Percentiles rank a stretch among this genome's conserved stretches.
phyloP scores from a whole-genome alignment of 2,797 vertebrate genomes.

The Odontamblyopus rebecca region DNA sequence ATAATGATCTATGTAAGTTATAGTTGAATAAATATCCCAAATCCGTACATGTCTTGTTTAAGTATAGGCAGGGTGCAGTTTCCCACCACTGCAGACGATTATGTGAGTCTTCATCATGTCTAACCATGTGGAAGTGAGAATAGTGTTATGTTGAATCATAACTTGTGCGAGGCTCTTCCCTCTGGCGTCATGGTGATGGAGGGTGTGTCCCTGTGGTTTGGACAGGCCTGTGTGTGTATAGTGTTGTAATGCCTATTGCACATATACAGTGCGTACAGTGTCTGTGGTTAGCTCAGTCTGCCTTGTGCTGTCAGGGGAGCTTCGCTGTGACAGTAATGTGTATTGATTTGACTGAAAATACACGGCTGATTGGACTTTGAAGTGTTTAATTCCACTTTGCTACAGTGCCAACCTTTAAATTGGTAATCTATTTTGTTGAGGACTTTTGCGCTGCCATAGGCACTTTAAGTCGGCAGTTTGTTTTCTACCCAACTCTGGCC shows the following conservation, averaged over 20 bases:
- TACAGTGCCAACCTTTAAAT: conserved; percentile 65
- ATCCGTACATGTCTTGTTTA: background rate
- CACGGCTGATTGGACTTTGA: conserved; percentile 67
- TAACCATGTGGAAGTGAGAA: conserved; percentile 5
- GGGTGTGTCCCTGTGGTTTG: conserved; percentile 20
- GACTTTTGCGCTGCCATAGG: conserved; percentile 48
- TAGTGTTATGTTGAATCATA: conserved; percentile 7
- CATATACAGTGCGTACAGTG: conserved; percentile 13
- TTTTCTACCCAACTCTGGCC: background rate
- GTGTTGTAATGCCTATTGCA: conserved; percentile 17
- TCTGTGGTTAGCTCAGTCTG: conserved; percentile 32
- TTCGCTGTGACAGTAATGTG: conserved; percentile 64
- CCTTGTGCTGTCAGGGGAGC: conserved; percentile 36
- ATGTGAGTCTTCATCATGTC: background rate
- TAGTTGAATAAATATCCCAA: no score
- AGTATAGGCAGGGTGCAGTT: background rate
- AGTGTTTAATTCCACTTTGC: conserved; percentile 74
- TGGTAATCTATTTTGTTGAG: conserved; percentile 67
- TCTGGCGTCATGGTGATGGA: conserved; percentile 20
- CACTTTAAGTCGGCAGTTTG: conserved; percentile 38
- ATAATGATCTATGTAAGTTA: no score
- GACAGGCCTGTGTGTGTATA: conserved; percentile 13
- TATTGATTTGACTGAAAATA: conserved; percentile 75
- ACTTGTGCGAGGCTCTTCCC: conserved; percentile 25
- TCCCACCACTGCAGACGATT: background rate